phyloP scores from a whole-genome alignment of 2,113 vertebrate genomes.

The Ciconia maguari region DNA sequence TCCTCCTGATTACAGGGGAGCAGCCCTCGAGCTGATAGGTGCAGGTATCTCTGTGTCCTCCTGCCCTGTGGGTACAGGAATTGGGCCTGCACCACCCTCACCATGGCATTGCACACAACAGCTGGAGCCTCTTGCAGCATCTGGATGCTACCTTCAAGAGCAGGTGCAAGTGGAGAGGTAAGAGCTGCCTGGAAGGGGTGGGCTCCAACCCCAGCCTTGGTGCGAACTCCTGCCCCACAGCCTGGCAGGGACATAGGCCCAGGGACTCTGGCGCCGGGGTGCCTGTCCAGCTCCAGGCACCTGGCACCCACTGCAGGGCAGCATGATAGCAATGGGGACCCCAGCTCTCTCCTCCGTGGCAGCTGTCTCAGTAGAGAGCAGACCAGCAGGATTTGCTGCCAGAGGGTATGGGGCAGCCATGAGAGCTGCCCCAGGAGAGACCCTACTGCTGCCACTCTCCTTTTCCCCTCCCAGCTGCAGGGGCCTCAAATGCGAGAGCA shows the following conservation, averaged over 20 bases:
- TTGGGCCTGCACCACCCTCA: background rate
- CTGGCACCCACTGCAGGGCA: background rate
- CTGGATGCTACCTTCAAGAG: background rate
- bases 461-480: background rate
- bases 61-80: background rate
- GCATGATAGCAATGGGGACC: background rate
- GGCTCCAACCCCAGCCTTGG: background rate
- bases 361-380: background rate
- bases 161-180: background rate
- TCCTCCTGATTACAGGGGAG: background rate
- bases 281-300: background rate
- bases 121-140: background rate
- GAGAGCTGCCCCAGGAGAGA: background rate
- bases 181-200: background rate
- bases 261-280: background rate
- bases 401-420: accelerated
- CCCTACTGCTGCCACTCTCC: background rate
- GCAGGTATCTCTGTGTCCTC: background rate
- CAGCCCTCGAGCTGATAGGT: background rate
- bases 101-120: background rate
- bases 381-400: background rate
- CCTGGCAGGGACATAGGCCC: background rate
- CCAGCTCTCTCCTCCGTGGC: background rate
- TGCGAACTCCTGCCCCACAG: background rate
- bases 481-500: accelerated